A percentile compares a stretch with the other conserved stretches of the same genome.
Conservation (phyloP, 2,113 vertebrate genomes). For the Myotis lucifugus region DNA sequence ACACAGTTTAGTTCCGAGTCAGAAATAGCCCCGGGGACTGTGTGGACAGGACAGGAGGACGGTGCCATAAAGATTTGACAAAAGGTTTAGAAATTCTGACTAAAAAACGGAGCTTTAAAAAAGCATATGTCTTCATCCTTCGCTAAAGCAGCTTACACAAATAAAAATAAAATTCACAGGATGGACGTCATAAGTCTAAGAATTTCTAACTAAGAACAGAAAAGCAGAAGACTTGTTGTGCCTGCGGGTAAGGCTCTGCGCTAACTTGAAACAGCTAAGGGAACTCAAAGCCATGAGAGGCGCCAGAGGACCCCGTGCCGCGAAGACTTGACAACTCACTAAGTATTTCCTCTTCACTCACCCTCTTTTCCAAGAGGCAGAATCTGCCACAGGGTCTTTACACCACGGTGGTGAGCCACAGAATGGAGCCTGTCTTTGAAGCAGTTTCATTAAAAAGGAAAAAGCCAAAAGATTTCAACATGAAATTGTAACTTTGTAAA, state of each 20-base stretch:
- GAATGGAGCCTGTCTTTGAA: not conserved
- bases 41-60: not conserved
- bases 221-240: not conserved
- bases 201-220: not conserved
- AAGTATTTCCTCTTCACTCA: not conserved
- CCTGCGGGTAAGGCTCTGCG: not conserved
- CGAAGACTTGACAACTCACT: not conserved
- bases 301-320: no score
- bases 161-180: not conserved
- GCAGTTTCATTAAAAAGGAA: constrained; percentile 31
- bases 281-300: not conserved
- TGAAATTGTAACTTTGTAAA: constrained; percentile 38
- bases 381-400: not conserved
- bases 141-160: not conserved
- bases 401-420: not conserved
- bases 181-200: not conserved
- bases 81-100: not conserved
- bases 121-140: not conserved
- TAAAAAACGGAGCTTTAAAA: not conserved
- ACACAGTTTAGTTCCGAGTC: not conserved
- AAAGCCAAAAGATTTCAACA: constrained; percentile 11
- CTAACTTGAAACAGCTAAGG: not conserved
- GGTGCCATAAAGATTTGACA: not conserved
- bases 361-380: not conserved
- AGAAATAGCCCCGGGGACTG: not conserved